These are phyloP conservation scores for Mesopsocus fuscifrons DNA, from an alignment of 2,888 invertebrate genomes.

Conservation along the genomic window DNA sequence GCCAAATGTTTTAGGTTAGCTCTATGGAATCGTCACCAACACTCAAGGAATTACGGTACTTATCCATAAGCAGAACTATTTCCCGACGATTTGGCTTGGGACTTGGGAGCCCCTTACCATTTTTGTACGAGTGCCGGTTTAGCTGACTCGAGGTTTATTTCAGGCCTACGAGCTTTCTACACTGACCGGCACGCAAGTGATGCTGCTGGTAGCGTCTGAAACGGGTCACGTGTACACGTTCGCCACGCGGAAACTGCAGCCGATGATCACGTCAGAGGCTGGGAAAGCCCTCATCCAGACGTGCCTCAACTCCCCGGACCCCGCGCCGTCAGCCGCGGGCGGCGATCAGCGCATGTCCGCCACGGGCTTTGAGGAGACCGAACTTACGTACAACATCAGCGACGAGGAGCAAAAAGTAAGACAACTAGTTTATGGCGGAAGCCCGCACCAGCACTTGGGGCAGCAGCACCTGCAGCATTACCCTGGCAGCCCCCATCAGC, in stretches of 20 bases:
- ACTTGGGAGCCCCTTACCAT: too few species aligned
- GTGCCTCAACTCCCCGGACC: constrained; percentile 94
- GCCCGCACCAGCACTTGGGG: constrained; percentile 19
- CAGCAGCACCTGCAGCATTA: constrained; percentile 18
- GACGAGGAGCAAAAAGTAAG: constrained; percentile 95
- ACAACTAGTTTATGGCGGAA: constrained; percentile 72
- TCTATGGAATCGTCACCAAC: too few species aligned
- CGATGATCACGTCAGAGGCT: constrained; percentile 96
- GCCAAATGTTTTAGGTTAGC: too few species aligned
- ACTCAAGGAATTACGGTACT: too few species aligned
- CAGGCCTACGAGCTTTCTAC: constrained; percentile 99
- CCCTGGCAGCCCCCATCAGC: constrained; percentile 26
- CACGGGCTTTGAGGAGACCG: constrained; percentile 96
- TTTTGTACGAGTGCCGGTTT: too few species aligned
- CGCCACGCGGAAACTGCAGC: constrained; percentile 94
- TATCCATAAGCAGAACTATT: too few species aligned
- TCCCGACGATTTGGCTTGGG: too few species aligned
- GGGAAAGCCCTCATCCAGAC: constrained; percentile 98
- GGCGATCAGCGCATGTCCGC: constrained; percentile 93
- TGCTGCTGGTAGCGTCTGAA: constrained; percentile 96
- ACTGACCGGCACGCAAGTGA: constrained; percentile 97
- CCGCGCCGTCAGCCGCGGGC: constrained; percentile 35
- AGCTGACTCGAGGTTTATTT: too few species aligned
- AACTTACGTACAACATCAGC: constrained; percentile 89
- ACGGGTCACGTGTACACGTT: constrained; percentile 99